Evolutionary conservation across 23 tunicate species (phyloP).

Genomic region (Clavelina lepadiformis): DNA sequence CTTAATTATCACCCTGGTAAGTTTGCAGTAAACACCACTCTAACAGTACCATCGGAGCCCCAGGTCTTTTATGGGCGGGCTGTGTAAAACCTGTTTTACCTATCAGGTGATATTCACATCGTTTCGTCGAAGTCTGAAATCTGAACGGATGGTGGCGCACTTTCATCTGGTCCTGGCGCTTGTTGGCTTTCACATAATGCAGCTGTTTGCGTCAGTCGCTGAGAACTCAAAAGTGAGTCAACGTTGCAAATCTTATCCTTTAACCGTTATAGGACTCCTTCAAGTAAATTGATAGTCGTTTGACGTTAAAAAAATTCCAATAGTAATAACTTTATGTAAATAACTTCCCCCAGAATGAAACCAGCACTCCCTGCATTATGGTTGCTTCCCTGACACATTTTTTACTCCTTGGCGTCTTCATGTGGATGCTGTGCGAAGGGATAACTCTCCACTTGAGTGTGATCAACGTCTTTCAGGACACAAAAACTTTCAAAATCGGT

Average conservation of each 20-base stretch:
- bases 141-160: conserved; percentile 72
- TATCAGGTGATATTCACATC: conserved; percentile 33
- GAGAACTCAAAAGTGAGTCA: conserved; percentile 37
- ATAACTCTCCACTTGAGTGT: conserved; percentile 60
- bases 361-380: conserved; percentile 60
- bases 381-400: conserved; percentile 74
- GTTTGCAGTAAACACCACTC: no score
- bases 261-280: no score
- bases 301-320: no score
- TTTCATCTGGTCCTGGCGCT: conserved; percentile 60
- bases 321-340: no score
- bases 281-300: no score
- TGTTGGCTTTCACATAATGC: conserved; percentile 61
- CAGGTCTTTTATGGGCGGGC: no score
- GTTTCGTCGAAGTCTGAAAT: conserved; percentile 58
- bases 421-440: conserved; percentile 93
- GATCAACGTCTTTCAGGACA: conserved; percentile 45
- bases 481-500: conserved; percentile 25
- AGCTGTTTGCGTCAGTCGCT: conserved; percentile 49
- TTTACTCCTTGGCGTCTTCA: conserved; percentile 50
- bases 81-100: no score
- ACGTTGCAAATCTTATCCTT: background rate
- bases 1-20: conserved; percentile 60
- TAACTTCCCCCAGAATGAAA: no score
- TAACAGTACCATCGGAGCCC: no score